A percentile compares a stretch with the other conserved stretches of the same genome.
These are phyloP conservation scores for Eulemur macaco DNA, from an alignment of 2,113 vertebrate genomes.

Conservation along the genomic window DNA sequence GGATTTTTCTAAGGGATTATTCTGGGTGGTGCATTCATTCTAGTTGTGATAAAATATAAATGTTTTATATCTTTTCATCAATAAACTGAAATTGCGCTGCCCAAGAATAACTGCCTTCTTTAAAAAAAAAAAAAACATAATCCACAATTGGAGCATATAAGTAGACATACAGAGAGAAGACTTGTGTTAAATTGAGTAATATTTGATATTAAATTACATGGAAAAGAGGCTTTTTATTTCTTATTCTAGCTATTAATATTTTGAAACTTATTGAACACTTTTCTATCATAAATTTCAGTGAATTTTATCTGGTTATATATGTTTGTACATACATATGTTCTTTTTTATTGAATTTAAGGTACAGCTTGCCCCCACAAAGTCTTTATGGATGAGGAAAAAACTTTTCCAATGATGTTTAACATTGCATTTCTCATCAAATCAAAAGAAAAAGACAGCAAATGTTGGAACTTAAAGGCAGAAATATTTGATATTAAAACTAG, in stretches of 20 bases:
- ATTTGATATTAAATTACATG: slow-evolving; percentile 47
- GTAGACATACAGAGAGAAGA: not conserved
- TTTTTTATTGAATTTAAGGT: slow-evolving; percentile 64
- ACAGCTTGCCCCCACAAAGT: slow-evolving; percentile 16
- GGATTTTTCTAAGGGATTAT: not conserved
- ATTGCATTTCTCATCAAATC: slow-evolving; percentile 31
- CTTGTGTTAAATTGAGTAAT: slow-evolving; percentile 38
- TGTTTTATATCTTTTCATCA: slow-evolving; percentile 59
- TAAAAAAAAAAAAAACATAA: not conserved
- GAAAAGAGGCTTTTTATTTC: slow-evolving; percentile 48
- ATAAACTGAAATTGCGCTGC: slow-evolving; percentile 44
- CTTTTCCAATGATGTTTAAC: slow-evolving; percentile 64
- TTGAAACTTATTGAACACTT: slow-evolving; percentile 44
- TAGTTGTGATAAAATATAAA: not conserved
- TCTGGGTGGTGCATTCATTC: not conserved
- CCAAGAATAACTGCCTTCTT: not conserved
- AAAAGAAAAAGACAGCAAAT: slow-evolving; percentile 27
- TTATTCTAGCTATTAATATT: slow-evolving; percentile 64
- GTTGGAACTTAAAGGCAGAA: slow-evolving; percentile 39
- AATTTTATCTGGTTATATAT: slow-evolving; percentile 55
- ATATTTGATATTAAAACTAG: slow-evolving; percentile 78
- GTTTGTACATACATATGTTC: not conserved
- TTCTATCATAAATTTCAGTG: not conserved
- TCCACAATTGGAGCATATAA: not conserved
- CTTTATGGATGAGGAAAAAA: not conserved